phyloP scores from a whole-genome alignment of 2,113 vertebrate species.

The Hemichromis elongatus region DNA sequence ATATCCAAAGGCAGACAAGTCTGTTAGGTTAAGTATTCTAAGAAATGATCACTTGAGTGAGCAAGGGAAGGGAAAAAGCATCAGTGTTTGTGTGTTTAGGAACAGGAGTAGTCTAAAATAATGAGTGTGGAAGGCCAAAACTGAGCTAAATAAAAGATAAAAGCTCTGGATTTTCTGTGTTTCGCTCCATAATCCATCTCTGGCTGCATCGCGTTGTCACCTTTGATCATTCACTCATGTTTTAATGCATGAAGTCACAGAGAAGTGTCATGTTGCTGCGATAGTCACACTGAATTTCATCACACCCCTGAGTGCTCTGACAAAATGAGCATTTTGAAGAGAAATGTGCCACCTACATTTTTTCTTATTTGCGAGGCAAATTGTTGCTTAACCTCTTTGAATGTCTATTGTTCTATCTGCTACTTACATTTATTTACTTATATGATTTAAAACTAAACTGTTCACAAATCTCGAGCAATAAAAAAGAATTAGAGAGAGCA shows the following conservation, averaged over 20 bases:
- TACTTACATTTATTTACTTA: neutral
- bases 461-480: neutral
- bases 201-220: slow-evolving; percentile 44
- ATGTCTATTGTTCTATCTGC: neutral
- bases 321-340: slow-evolving; percentile 2
- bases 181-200: slow-evolving; percentile 13
- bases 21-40: neutral
- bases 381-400: neutral
- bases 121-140: neutral
- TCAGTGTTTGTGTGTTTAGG: neutral
- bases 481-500: neutral
- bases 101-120: neutral
- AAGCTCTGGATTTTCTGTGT: neutral
- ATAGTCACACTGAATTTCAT: slow-evolving; percentile 52
- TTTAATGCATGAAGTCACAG: slow-evolving; percentile 60
- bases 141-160: slow-evolving; percentile 14
- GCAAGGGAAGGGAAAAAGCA: neutral
- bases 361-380: neutral
- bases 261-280: slow-evolving; percentile 36
- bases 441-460: neutral
- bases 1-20: neutral
- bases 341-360: neutral
- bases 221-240: slow-evolving; percentile 61
- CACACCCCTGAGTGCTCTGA: slow-evolving; percentile 12
- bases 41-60: neutral